Conservation (phyloP, 2,888 invertebrate species). For the Thecophora atra region DNA sequence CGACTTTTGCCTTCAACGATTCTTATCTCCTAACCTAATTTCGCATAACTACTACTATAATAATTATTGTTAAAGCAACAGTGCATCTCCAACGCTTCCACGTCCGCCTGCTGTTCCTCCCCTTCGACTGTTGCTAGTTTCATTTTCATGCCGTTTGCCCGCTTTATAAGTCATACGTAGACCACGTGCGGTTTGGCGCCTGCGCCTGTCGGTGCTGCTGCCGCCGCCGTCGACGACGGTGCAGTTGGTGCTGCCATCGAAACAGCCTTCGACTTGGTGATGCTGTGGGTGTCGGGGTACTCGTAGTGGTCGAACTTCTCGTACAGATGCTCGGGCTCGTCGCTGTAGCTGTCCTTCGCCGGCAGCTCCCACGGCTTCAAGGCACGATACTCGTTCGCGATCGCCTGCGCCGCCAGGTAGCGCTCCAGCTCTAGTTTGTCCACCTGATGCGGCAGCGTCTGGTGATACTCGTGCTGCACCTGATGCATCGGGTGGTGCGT, state of each 20-base stretch:
- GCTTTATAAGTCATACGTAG: conserved; percentile 67
- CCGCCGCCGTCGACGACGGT: conserved; percentile 32
- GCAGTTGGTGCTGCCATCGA: conserved; percentile 28
- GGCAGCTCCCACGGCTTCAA: conserved; percentile 66
- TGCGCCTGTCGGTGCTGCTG: conserved; percentile 26
- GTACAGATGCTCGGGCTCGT: conserved; percentile 65
- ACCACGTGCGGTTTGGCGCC: conserved; percentile 57
- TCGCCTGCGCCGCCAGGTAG: conserved; percentile 65
- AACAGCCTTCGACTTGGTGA: conserved; percentile 54
- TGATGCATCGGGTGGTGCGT: conserved; percentile 45
- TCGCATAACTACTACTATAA: conserved; percentile 49
- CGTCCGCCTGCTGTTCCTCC: conserved; percentile 50
- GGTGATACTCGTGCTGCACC: conserved; percentile 48
- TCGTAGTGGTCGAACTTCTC: conserved; percentile 67
- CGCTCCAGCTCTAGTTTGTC: conserved; percentile 66
- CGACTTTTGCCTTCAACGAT: not conserved
- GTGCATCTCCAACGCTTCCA: conserved; percentile 47
- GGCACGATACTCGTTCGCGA: conserved; percentile 66
- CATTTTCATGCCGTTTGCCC: conserved; percentile 40
- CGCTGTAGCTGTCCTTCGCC: conserved; percentile 57
- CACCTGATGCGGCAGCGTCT: conserved; percentile 58
- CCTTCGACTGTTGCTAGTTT: conserved; percentile 3
- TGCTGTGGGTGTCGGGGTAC: conserved; percentile 64
- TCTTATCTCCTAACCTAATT: conserved; percentile 46
- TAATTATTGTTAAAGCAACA: conserved; percentile 52